These are phyloP conservation scores for Sympetrum striolatum DNA, from an alignment of 2,888 invertebrate species.

Conservation along the genomic window DNA sequence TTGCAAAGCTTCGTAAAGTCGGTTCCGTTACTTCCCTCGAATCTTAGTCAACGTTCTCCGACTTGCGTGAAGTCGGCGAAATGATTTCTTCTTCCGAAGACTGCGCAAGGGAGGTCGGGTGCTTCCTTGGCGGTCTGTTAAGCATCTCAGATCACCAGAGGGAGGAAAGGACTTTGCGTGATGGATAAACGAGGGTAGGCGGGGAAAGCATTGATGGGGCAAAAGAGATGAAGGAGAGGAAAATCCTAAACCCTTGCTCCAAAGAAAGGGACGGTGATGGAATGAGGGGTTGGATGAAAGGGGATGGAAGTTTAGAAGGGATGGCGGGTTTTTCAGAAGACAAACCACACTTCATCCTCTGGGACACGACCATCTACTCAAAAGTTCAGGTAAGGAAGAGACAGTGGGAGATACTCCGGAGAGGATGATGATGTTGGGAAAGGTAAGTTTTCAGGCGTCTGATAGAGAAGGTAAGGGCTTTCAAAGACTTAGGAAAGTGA, in stretches of 20 bases:
- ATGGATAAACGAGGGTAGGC: constrained; percentile 31
- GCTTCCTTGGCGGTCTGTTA: constrained; percentile 19
- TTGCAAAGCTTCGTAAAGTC: too few species aligned
- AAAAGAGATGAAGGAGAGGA: background rate
- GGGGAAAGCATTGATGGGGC: background rate
- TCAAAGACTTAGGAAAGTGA: background rate
- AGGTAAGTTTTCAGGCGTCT: background rate
- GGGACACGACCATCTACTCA: background rate
- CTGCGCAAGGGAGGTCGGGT: background rate
- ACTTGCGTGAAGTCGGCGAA: background rate
- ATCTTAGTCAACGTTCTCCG: background rate
- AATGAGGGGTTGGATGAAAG: background rate
- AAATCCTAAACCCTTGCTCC: background rate
- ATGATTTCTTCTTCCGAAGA: background rate
- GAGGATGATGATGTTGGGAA: constrained; percentile 1
- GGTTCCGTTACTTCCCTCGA: background rate
- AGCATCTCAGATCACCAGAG: constrained; percentile 4
- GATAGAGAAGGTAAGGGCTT: background rate
- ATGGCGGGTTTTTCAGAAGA: background rate
- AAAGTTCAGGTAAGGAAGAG: background rate
- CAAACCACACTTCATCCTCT: constrained; percentile 3
- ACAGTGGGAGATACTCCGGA: background rate
- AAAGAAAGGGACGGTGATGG: background rate
- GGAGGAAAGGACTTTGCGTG: constrained; percentile 1
- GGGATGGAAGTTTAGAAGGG: background rate